phyloP scores from a whole-genome alignment of 2,888 invertebrate species.

The Coronaproctus castanopsis region DNA sequence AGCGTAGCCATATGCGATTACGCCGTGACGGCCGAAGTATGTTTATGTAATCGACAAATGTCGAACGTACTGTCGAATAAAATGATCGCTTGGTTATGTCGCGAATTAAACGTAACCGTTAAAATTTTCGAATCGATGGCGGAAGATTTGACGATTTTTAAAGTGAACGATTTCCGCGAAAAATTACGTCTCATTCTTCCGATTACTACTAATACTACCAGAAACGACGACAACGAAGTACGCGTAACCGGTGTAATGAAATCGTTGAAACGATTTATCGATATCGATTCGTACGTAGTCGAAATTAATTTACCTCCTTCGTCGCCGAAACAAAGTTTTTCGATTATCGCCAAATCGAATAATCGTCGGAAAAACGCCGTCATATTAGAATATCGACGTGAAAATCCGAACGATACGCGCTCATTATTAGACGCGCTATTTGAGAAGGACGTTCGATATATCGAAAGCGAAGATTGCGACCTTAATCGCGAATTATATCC shows the following conservation, averaged over 20 bases:
- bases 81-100: background rate
- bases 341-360: background rate
- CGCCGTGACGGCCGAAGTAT: background rate
- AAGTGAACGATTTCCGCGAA: background rate
- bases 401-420: too few species aligned
- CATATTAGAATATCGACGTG: background rate
- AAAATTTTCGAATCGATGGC: background rate
- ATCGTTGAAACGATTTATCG: background rate
- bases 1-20: background rate
- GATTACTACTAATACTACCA: too few species aligned
- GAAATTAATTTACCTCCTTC: background rate
- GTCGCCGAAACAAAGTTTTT: background rate
- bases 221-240: too few species aligned
- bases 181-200: background rate
- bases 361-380: background rate
- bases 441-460: too few species aligned
- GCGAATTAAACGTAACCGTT: background rate
- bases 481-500: background rate
- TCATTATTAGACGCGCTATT: too few species aligned
- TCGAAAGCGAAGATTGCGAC: background rate
- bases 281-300: background rate
- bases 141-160: background rate
- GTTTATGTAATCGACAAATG: background rate
- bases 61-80: background rate
- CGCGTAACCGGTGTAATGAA: background rate